A percentile compares a stretch with the other conserved stretches of the same genome.
These are phyloP conservation scores for Pseudolaguvia tuberculata DNA, from an alignment of 2,113 vertebrate species.

Conservation along the genomic window DNA sequence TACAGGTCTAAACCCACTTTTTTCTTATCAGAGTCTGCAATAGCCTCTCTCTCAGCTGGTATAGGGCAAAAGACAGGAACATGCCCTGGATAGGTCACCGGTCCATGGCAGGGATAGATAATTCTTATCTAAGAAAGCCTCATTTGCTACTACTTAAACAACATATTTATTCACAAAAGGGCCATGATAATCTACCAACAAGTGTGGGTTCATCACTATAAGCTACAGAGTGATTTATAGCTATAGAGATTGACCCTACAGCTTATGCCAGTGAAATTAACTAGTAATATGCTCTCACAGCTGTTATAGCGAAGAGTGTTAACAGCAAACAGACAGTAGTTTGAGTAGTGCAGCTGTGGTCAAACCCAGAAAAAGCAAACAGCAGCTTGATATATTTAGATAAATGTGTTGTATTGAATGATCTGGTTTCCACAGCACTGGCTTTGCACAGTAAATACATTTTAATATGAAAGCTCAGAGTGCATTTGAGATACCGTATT, in stretches of 20 bases:
- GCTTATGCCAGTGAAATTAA: conserved; percentile 3
- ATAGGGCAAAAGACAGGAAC: too few species aligned
- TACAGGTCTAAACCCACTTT: too few species aligned
- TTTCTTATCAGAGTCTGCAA: too few species aligned
- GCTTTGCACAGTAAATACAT: conserved; percentile 29
- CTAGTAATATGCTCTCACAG: conserved; percentile 9
- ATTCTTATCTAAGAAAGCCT: too few species aligned
- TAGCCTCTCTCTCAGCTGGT: too few species aligned
- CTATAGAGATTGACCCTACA: neutral
- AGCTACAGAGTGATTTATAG: conserved; percentile 21
- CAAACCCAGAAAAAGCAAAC: conserved; percentile 30
- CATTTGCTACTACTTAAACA: neutral
- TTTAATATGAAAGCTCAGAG: conserved; percentile 28
- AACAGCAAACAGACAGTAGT: conserved; percentile 34
- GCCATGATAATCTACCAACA: neutral
- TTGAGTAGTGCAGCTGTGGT: conserved; percentile 37
- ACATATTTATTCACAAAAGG: neutral
- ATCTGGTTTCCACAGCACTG: conserved; percentile 11
- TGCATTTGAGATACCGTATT: conserved; percentile 48
- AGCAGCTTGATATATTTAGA: conserved; percentile 27
- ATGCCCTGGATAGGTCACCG: too few species aligned
- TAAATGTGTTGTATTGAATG: conserved; percentile 30
- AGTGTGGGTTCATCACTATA: neutral
- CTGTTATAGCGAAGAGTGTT: conserved; percentile 26
- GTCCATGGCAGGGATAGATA: too few species aligned